Conservation (phyloP, 2,797 vertebrate species). For the Caiman crocodilus region DNA sequence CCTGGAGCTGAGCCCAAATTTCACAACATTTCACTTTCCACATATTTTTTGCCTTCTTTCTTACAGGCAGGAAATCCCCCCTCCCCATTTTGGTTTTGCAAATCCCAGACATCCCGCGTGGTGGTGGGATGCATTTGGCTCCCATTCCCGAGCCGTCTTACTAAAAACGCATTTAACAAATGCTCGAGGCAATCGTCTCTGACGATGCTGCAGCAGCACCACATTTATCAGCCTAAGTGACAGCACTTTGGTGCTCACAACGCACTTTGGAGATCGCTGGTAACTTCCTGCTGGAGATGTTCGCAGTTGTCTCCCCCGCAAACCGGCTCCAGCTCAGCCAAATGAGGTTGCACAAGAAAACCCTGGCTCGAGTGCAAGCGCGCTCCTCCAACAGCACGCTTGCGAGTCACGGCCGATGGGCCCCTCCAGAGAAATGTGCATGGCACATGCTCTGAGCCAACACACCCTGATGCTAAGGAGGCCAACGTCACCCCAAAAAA, state of each 20-base stretch:
- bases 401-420: not conserved
- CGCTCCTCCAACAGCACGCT: not conserved
- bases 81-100: not conserved
- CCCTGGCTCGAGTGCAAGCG: fast-evolving
- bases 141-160: not conserved
- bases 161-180: not conserved
- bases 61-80: no score
- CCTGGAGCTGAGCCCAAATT: not conserved
- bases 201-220: not conserved
- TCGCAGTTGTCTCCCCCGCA: not conserved
- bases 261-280: not conserved
- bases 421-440: fast-evolving
- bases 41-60: not conserved
- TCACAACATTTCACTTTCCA: not conserved
- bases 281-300: not conserved
- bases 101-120: no score
- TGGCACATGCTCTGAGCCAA: not conserved
- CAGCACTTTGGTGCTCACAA: not conserved
- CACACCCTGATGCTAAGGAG: fast-evolving
- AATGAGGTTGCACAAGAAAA: fast-evolving
- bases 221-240: not conserved
- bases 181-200: not conserved
- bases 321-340: fast-evolving
- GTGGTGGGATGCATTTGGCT: no score
- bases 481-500: fast-evolving